Evolutionary conservation across 2,113 vertebrate genomes (phyloP), one percentile per base, ranked within the genome.

Genomic region (Trematocara stigmaticum): DNA sequence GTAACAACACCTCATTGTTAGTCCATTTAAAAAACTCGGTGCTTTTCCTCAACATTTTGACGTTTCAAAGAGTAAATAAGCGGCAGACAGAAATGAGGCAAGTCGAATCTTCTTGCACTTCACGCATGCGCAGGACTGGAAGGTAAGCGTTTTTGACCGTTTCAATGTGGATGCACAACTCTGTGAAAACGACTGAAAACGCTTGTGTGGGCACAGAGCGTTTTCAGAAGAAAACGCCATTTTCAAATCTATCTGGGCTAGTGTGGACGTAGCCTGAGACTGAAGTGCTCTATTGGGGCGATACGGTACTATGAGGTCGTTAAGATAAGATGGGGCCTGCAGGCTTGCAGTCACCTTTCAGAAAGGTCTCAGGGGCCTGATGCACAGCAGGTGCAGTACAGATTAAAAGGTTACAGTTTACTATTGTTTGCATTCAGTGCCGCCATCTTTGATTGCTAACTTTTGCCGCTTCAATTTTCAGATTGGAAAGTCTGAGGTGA

Each of bases 81-180:
- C 7, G 0, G 26, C 56, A 3, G 56, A 59, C 13, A 59, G 23
- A 56, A 56, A 56, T 56, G 23, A 56, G 23, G 2, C 23, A 15
- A 0, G 55, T 29, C 2, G 0, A 56, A 56, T 29, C 2, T 5
- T 56, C 55, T 56, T 56, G 55, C 13, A 5, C 13, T 31, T 0
- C 13, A 59, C 0, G 7, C 56, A 16, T 57, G 4, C 9, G 56
- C 56, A 59, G 29, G 0, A 59, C 29, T 1, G 56, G 13, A 31
- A 59, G 13, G 26, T 31, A 59, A 31, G 56, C 2, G 1, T 59
- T 59, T 59, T 31, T 59, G 26, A 31, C 56, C 56, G 0, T 0
- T 59, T 59, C 56, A 59, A 31, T 59, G 26, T 59, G 26, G 26
- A 31, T 1, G 56, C 26, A 6, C 56, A 31, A 57, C 53, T 55